Evolutionary conservation across 2,797 vertebrate genomes (phyloP).

Genomic region (Chiroxiphia lanceolata): DNA sequence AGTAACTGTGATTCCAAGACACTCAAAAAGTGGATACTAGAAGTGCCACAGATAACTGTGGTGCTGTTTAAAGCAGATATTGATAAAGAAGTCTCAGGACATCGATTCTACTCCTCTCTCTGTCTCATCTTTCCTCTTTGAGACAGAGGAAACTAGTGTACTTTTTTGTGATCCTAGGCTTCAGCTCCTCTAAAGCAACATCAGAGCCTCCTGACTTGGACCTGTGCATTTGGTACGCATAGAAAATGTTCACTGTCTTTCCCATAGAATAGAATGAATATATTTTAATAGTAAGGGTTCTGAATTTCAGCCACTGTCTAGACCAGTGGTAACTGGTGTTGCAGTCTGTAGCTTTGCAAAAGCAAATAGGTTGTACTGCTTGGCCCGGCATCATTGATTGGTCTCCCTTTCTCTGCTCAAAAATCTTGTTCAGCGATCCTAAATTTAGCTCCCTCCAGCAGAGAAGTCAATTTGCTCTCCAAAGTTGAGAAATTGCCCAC

Average conservation of each 20-base stretch:
- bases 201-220: neutral
- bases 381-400: fast-evolving
- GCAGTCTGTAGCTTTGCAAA: neutral
- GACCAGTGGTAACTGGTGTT: neutral
- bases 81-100: neutral
- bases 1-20: neutral
- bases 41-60: neutral
- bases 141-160: neutral
- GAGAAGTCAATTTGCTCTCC: neutral
- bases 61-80: neutral
- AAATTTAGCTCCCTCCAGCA: neutral
- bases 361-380: neutral
- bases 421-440: neutral
- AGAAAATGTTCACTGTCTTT: neutral
- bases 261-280: neutral
- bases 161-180: neutral
- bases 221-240: neutral
- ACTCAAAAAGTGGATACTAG: neutral
- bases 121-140: neutral
- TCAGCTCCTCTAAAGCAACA: neutral
- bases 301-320: neutral
- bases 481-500: neutral
- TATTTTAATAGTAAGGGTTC: neutral
- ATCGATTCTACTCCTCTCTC: neutral
- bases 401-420: neutral